Base-by-base conservation (phyloP, 2,113 vertebrate species). In the Oncorhynchus nerka region DNA sequence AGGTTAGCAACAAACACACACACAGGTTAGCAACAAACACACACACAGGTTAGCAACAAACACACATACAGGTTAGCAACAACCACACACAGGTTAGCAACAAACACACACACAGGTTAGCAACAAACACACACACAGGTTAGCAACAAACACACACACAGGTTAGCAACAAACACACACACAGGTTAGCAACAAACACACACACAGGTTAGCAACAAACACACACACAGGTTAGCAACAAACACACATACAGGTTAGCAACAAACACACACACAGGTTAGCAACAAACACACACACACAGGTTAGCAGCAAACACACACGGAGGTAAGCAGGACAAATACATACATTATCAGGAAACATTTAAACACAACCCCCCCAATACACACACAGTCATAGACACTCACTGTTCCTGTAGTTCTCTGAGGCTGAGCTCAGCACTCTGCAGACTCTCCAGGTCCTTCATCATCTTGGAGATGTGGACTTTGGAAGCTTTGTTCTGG, bases 371-470 rank as follows among this genome's bases (percentile, higher is more conserved):
- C 24, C 24, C 13, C 28, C 62, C 12, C 62, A 11, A 66, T 30
- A 62, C 30, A 70, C 48, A 69, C n/a, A 28, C 70, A 73, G 59
- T 30, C 34, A 76, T 57, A 75, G 39, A 67, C 5, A 68, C 92
- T 91, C 88, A 99, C 97, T 96, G 98, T 87, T 95, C 97, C 79
- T 99, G 97, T 75, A 99, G 88, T 70, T 99, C 97, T 82, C 90
- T 90, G 30, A 99, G 95, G 86, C 96, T 98, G 86, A 96, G 93
- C 72, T 99, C 97, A 79, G 97, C 97, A 62, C 91, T 95, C 83
- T 99, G 97, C 1, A 99, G 95, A 82, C 97, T 97, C 85, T 99
- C 97, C 83, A 99, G 91, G 79, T 99, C 97, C 91, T 97, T 99
- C 93, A 98, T 99, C 97, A 99, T 99, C 91, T 95, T 98, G 87